Base-by-base conservation (phyloP, 2,888 invertebrate genomes). In the Raillietiella orientalis region DNA sequence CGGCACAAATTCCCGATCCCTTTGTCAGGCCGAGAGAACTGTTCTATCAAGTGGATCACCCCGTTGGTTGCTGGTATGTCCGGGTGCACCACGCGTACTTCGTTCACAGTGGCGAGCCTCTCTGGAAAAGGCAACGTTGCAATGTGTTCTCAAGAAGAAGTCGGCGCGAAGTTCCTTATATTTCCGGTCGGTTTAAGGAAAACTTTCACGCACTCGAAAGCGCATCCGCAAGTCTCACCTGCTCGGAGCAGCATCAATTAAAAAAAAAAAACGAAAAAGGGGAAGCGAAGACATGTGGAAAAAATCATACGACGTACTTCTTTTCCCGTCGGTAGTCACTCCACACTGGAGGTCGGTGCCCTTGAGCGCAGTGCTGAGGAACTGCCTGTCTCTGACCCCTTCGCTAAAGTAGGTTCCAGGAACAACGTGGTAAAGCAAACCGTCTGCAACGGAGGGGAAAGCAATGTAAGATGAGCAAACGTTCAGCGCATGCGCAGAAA, bases 331-430 rank as follows among this genome's bases (percentile, higher is more conserved):
- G 8, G 19, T 19, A 8, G 19, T 19, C 19, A 19, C 19, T 8
- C 8, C 19, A n/a, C 19, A 19, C 6, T n/a, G 6, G 19, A 19
- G 8, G n/a, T 6, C 6, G n/a, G n/a, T 6, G 8, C 19, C 19
- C 19, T 19, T n/a, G n/a, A 8, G 8, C 6, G 19, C 19, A 9
- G 44, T 43, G 4, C 36, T 35, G 13, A 43, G 32, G 25, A 37
- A 37, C 26, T 37, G 36, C 4, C 41, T 40, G 27, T 40, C 37
- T 4, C 36, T 27, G 4, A 45, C 28, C 4, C 43, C 43, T 14
- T 39, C 38, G 24, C 41, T 42, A 37, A 41, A 45, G 30, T 36
- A 38, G 1, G 43, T 41, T 9, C 43, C 41, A 12, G 36, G 38
- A 9, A 41, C 38, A 12, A 45, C 37, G 34, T 46, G 46, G 29